Evolutionary conservation across 2,888 invertebrate genomes (phyloP).

Genomic region (Trachelus iudaicus): DNA sequence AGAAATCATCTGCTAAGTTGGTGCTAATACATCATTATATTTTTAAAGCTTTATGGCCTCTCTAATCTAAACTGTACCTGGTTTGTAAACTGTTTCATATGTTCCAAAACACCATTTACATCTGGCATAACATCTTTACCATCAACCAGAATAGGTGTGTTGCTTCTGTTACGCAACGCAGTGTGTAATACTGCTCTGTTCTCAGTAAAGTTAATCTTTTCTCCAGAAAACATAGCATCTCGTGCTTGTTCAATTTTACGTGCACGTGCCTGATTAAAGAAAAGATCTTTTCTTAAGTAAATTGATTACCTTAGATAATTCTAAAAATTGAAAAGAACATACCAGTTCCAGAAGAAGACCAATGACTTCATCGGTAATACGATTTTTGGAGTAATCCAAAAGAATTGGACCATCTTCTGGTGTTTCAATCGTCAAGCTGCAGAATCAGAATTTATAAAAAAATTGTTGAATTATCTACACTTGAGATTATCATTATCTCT

Average conservation of each 20-base stretch:
- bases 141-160: conserved; percentile 82
- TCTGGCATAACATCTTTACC: conserved; percentile 93
- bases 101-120: conserved; percentile 89
- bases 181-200: conserved; percentile 94
- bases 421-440: conserved; percentile 79
- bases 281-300: not conserved
- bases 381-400: conserved; percentile 97
- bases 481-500: not conserved
- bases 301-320: not conserved
- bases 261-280: conserved; percentile 69
- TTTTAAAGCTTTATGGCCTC: not conserved
- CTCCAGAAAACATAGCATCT: conserved; percentile 92
- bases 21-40: not conserved
- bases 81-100: conserved; percentile 94
- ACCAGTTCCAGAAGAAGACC: conserved; percentile 84
- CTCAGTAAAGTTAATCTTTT: conserved; percentile 98
- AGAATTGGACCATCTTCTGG: conserved; percentile 91
- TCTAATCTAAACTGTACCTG: conserved; percentile 67
- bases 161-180: conserved; percentile 89
- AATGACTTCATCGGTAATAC: conserved; percentile 83
- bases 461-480: not conserved
- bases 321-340: conserved; percentile 12
- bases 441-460: conserved; percentile 19
- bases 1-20: conserved; percentile 3
- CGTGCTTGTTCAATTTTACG: conserved; percentile 87